Evolutionary conservation across 2,113 vertebrate species (phyloP), one percentile per base, ranked within the genome.

Genomic region (Oncorhynchus mykiss): DNA sequence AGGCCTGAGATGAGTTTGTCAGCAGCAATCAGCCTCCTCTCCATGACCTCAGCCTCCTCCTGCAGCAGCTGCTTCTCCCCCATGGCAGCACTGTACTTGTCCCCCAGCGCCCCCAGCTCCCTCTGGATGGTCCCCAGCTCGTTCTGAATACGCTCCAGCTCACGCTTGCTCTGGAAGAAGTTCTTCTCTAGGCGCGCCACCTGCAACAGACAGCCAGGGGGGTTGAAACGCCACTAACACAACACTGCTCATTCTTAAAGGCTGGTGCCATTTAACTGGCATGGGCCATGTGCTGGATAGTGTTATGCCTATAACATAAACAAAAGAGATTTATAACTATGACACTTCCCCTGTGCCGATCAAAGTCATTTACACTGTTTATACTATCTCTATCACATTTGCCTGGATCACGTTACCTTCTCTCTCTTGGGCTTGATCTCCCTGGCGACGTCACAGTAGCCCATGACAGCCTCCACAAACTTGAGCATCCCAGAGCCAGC

Each of bases 401-500:
- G 31, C 18, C 34, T 9, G 2, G 3, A 16, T 11, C 11, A 13
- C 8, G 72, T 74, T 82, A 99, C 98, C 97, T 98, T 96, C 2
- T 98, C 95, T 91, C 96, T 93, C 71, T 98, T 99, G 0, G 97
- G 97, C 87, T 97, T 98, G 86, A 99, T 95, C 72, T 97, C 95
- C 72, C 84, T 93, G 62, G 95, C 92, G 27, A 97, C 95, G 0
- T 98, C 96, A 69, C 96, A 98, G 90, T 98, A 99, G 78, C 95
- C 94, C 91, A 99, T 95, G 25, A 97, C 94, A 2, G 97, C 96
- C 73, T 97, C 96, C 0, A 99, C 97, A 82, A 98, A 99, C 82
- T 97, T 98, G 18, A 99, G 82, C 97, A 99, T 97, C 45, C 97
- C 98, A 59, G 96, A 89, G 4, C 98, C 97, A 0, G 98, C 98